Evolutionary conservation across 1,140 invertebrate species (phyloP).

Genomic region (Lordiphosa mommai): DNA sequence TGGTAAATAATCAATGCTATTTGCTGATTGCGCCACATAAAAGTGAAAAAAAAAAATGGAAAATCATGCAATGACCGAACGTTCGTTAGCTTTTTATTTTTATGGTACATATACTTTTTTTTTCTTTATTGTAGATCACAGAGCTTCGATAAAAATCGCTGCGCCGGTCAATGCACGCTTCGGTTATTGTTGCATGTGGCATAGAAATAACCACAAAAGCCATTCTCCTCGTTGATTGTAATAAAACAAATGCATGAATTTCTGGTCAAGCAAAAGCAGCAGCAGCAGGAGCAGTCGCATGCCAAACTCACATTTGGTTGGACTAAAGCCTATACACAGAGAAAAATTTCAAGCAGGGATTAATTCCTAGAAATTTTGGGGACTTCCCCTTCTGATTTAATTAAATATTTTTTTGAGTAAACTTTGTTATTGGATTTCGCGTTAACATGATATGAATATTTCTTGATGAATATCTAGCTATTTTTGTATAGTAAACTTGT

Average conservation of each 20-base stretch:
- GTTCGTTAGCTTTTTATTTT: constrained; percentile 37
- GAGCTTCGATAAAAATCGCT: constrained; percentile 66
- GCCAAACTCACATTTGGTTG: constrained; percentile 44
- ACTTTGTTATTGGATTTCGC: too few species aligned
- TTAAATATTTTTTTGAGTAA: too few species aligned
- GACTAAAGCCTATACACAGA: not conserved
- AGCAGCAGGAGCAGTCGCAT: constrained; percentile 34
- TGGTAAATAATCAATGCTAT: constrained; percentile 70
- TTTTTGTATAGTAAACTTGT: too few species aligned
- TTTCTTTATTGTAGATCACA: constrained; percentile 49
- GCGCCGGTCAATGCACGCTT: constrained; percentile 24
- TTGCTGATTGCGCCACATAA: constrained; percentile 44
- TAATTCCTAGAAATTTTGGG: too few species aligned
- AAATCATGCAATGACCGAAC: constrained; percentile 55
- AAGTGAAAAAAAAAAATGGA: constrained; percentile 18
- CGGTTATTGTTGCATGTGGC: constrained; percentile 58
- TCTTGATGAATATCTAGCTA: too few species aligned
- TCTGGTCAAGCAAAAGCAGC: constrained; percentile 39
- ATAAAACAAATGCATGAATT: constrained; percentile 55
- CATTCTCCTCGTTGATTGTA: constrained; percentile 34
- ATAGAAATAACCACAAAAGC: constrained; percentile 46
- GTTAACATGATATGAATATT: too few species aligned
- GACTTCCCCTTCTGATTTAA: too few species aligned
- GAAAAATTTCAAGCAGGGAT: too few species aligned
- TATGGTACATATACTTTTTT: constrained; percentile 22